Conservation (phyloP, 2,888 invertebrate species). For the Tenthredo livida region DNA sequence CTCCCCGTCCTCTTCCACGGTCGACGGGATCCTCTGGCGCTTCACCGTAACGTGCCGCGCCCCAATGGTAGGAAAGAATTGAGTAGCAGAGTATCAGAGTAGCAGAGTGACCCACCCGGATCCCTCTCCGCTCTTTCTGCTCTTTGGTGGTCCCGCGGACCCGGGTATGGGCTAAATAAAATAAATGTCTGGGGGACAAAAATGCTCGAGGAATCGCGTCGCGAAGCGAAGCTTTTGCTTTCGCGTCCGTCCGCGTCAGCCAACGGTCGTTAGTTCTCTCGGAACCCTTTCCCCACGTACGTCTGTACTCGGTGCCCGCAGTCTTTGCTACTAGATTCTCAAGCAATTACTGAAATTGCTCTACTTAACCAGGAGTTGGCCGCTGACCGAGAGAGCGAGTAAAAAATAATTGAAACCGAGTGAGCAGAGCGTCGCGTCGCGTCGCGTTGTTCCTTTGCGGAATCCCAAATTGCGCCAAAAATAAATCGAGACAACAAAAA, state of each 20-base stretch:
- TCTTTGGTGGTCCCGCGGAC: slow-evolving; percentile 37
- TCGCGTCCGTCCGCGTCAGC: not conserved
- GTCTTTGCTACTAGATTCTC: slow-evolving; percentile 32
- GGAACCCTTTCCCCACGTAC: not conserved
- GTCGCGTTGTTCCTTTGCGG: slow-evolving; percentile 3
- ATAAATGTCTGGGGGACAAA: slow-evolving; percentile 75
- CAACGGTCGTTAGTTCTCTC: not conserved
- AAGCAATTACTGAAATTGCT: slow-evolving; percentile 39
- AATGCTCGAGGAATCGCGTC: slow-evolving; percentile 61
- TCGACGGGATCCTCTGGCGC: slow-evolving; percentile 55
- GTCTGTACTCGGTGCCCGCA: not conserved
- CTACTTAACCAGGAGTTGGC: slow-evolving; percentile 23
- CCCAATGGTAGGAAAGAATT: slow-evolving; percentile 64
- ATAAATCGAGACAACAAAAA: not conserved
- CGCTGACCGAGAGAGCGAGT: not conserved
- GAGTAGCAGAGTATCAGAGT: slow-evolving; percentile 53
- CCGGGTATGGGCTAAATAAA: slow-evolving; percentile 73
- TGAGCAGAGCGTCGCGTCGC: not conserved
- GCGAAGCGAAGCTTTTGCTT: slow-evolving; percentile 23
- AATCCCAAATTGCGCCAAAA: not conserved
- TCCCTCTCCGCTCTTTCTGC: slow-evolving; percentile 34
- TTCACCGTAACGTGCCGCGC: slow-evolving; percentile 56
- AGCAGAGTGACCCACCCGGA: slow-evolving; percentile 49
- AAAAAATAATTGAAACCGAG: slow-evolving; percentile 34
- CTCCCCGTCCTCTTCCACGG: slow-evolving; percentile 54